Evolutionary conservation across 1,140 invertebrate genomes (phyloP), one percentile per base, ranked within the genome.

Genomic region (Trichonephila clavipes): DNA sequence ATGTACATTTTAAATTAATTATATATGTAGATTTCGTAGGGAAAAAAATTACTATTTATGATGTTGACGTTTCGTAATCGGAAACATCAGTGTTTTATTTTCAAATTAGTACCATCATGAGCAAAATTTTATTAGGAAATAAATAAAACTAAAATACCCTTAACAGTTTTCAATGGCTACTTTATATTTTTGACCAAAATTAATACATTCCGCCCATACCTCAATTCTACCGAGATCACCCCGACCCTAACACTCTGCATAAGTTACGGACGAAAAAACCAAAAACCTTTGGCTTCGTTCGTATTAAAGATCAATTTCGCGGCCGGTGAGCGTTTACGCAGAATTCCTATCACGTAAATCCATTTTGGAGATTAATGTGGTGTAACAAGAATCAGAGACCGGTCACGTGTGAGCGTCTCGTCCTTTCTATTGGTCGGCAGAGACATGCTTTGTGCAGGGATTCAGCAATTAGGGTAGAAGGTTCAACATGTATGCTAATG

Each of bases 361-460:
- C 90, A 91, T 91, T 91, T 91, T 91, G 61, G 59, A 91, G 90
- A 91, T 91, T 91, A 91, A 91, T 91, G 90, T 66, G 72, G 62
- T 91, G 77, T 66, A 91, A 58, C 90, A 44, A 51, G 90, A 91
- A 83, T 91, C 90, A 44, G 90, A n/a, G 34, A 61, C 24, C 81
- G 69, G 90, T 91, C 90, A 91, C 90, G 90, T 91, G 90, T 83
- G 81, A 7, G 59, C 77, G 19, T 91, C 24, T 44, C 90, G 85
- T 91, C 81, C 69, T 59, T 85, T 51, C 81, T 85, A 91, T 91
- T 91, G 90, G 90, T 44, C 90, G 28, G 81, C 64, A 51, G 90
- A 58, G 90, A 91, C 90, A 91, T 85, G 90, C 77, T 64, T 83
- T 85, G 90, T 83, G 90, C 62, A 51, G 59, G 59, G 90, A 58